Evolutionary conservation across 2,113 vertebrate genomes (phyloP), one percentile per base, ranked within the genome.

Genomic region (Elachura formosa): DNA sequence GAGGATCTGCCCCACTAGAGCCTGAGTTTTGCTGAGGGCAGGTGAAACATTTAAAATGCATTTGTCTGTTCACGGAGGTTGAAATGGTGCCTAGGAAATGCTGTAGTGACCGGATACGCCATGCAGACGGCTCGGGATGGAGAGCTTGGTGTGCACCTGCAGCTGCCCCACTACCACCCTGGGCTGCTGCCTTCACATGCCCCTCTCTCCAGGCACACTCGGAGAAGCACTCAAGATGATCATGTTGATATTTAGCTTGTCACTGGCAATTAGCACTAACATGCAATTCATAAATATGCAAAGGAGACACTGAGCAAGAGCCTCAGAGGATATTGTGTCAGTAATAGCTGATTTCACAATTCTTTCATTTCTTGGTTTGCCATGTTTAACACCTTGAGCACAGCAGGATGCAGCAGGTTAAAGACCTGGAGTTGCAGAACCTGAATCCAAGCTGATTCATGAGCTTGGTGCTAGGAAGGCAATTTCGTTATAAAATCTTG

Each of bases 111-210:
- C 34, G 2, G 41, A 1, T 12, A n/a, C 58, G 71, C 26, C 9
- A 1, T 2, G 10, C 0, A 0, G 51, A 2, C 43, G 9, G 29
- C 79, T 81, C 3, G 1, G 1, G 4, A 3, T n/a, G 43, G 33
- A 74, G 61, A 45, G 21, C 34, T 56, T 14, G n/a, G 11, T 19
- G 2, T 12, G 21, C 45, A 2, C 13, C 11, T 52, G 9, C 33
- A 54, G 20, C 20, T 52, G 51, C 66, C 40, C 0, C 25, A 12
- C 23, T 28, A 12, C 31, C 31, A 4, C 58, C 40, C 46, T 41
- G 28, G 13, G 14, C 48, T 54, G 75, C 41, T 71, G 33, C 34
- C 62, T 69, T 14, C 76, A 3, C 1, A 0, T 4, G 45, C 34
- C 31, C 9, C 3, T 26, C 40, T 86, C 67, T 59, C 28, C 10